Evolutionary conservation across 2,888 invertebrate genomes (phyloP), one percentile per base, ranked within the genome.

Genomic region (Leptopterna dolabrata): DNA sequence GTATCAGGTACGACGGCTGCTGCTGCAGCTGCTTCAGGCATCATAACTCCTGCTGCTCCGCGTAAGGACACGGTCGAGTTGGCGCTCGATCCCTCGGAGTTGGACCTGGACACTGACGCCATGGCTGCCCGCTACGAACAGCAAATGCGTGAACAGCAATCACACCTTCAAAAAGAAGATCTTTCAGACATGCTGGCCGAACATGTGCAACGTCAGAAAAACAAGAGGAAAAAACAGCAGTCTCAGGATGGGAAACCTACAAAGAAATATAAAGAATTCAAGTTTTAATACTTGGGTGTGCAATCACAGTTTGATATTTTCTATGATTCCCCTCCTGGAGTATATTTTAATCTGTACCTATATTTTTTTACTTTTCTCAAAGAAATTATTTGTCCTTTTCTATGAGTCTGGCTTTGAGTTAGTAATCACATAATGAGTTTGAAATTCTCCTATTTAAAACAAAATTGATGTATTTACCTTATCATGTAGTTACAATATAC

Each of bases 251-350:
- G 96, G 4, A 98, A 98, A 92, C 95, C 96, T 90, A 96, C 97
- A 16, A 99, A 99, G 93, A 98, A 99, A 93, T 98, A 98, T 93
- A 99, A 98, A 92, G 98, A 99, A 92, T 99, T 99, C 93, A 99
- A 99, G 92, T 99, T 99, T 93, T 99, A 89, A 85, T 1, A 47
- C 30, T 81, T 29, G 14, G 55, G 47, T 30, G 47, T 78, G 78
- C 78, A 78, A 78, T 78, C 43, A 45, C 80, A 45, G 16, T 80
- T 24, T 24, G 19, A 11, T 7, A 27, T 76, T 29, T 24, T 30
- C 43, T n/a, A 36, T 73, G 29, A 14, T 47, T 47, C 13, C 3
- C 13, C 9, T 71, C n/a, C 29, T 71, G 71, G 3, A 1, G 3
- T 2, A 11, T 71, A 11, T 30, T n/a, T 4, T 47, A 14, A 7